Evolutionary conservation across 2,888 invertebrate species (phyloP), one percentile per base, ranked within the genome.

Genomic region (Drosophila setosimentum): DNA sequence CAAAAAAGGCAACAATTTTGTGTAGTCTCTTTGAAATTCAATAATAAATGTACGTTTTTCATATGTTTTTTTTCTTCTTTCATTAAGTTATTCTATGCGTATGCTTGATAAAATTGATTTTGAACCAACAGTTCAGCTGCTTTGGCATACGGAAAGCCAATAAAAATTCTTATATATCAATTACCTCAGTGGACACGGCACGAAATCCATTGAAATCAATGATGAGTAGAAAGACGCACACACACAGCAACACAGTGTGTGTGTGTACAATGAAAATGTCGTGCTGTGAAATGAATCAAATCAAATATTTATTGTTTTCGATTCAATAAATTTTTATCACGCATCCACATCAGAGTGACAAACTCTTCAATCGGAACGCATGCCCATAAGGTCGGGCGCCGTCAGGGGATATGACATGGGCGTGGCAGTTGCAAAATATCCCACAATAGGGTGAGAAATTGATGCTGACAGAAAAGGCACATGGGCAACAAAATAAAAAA

Each of bases 261-360:
- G 33, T 62, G 37, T 24, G 24, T 35, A 63, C 42, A 71, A 53
- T 65, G 74, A 35, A 35, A 57, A 33, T 62, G 63, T 40, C 57
- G 62, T 45, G 42, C 60, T 68, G 66, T 68, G 79, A 89, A 87
- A 85, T 80, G 81, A 89, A 89, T 87, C 89, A 87, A 87, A 87
- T 87, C 87, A 87, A 87, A 89, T 89, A 87, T 87, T 89, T 89
- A 87, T 87, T 86, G 87, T 82, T 82, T 77, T 89, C 87, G 86
- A 88, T 87, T 80, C 87, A 86, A 87, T 87, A 89, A 89, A 88
- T 86, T 86, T 89, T 88, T 87, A 88, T 86, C 90, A 87, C 89
- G 74, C 81, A 76, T 78, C 58, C 73, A 66, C 68, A 66, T 67
- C 73, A 73, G 66, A 55, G 68, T 76, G 70, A 78, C 81, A 75